A percentile compares a stretch with the other conserved stretches of the same genome.
These are phyloP conservation scores for Alligator sinensis DNA, from an alignment of 2,113 vertebrate genomes.

Conservation along the genomic window DNA sequence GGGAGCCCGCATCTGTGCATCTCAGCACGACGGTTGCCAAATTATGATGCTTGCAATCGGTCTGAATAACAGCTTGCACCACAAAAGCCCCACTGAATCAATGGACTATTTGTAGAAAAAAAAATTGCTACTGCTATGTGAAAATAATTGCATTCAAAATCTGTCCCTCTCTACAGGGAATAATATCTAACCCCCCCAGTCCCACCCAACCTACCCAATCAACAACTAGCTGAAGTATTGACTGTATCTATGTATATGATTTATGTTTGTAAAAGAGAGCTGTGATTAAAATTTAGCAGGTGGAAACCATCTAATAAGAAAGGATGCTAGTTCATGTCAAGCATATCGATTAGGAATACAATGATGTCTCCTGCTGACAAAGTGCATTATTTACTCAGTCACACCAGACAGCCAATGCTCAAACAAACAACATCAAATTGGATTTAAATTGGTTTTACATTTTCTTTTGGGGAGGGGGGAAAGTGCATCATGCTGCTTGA, in stretches of 20 bases:
- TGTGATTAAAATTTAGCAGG: background rate
- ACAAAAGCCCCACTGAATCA: conserved; percentile 44
- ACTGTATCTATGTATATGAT: background rate
- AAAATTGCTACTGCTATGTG: background rate
- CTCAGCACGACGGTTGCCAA: background rate
- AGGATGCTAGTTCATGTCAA: background rate
- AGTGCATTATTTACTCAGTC: background rate
- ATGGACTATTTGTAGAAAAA: background rate
- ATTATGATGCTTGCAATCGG: conserved; percentile 48
- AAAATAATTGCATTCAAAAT: conserved; percentile 41
- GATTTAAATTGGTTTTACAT: background rate
- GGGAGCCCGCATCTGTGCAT: background rate
- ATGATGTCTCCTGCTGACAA: conserved; percentile 31
- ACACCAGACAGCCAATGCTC: background rate
- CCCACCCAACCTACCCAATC: conserved; percentile 13
- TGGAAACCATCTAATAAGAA: background rate
- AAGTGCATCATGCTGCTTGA: background rate
- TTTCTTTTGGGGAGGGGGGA: background rate
- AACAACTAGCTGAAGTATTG: conserved; percentile 30
- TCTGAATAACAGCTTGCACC: background rate
- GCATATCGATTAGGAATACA: conserved; percentile 20
- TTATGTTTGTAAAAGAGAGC: background rate
- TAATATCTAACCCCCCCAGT: background rate
- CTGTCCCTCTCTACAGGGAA: conserved; percentile 32
- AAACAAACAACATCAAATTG: background rate